phyloP scores from a whole-genome alignment of 1,140 invertebrate species.

The Zaprionus lachaisei region DNA sequence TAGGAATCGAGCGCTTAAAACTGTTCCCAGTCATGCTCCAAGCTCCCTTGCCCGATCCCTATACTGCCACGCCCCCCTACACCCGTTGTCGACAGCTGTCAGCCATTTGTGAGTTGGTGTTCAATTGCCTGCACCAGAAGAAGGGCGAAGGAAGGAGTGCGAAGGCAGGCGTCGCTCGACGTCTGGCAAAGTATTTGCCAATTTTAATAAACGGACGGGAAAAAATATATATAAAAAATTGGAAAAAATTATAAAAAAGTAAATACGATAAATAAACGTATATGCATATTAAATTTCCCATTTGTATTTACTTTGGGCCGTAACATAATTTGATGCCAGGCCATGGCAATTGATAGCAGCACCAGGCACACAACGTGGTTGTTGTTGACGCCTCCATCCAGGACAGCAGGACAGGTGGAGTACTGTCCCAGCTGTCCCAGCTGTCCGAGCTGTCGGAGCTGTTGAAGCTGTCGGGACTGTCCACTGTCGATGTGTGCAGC shows the following conservation, averaged over 20 bases:
- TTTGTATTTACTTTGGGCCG: conserved; percentile 65
- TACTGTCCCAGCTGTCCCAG: conserved; percentile 19
- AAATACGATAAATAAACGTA: conserved; percentile 49
- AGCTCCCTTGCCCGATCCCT: background rate
- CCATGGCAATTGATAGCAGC: conserved; percentile 66
- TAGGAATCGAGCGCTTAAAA: conserved; percentile 59
- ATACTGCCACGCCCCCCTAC: background rate
- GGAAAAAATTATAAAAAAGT: conserved; percentile 17
- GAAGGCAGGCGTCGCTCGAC: background rate
- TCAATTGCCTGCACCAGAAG: conserved; percentile 39
- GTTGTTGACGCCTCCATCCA: conserved; percentile 53
- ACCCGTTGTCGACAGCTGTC: conserved; percentile 62
- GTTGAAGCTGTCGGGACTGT: conserved; percentile 35
- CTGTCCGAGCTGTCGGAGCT: conserved; percentile 36
- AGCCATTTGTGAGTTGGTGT: conserved; percentile 66
- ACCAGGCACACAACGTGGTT: background rate
- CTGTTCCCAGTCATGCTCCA: conserved; percentile 9
- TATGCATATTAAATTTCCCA: conserved; percentile 62
- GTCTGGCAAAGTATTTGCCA: conserved; percentile 43
- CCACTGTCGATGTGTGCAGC: conserved; percentile 62
- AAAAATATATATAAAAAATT: conserved; percentile 10
- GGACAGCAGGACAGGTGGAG: conserved; percentile 27
- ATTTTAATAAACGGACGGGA: conserved; percentile 38
- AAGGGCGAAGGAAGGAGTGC: conserved; percentile 16
- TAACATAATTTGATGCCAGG: conserved; percentile 69